Percentiles rank a stretch among this genome's conserved stretches.
Evolutionary conservation across 2,113 vertebrate genomes (phyloP).

Genomic region (Excalfactoria chinensis): DNA sequence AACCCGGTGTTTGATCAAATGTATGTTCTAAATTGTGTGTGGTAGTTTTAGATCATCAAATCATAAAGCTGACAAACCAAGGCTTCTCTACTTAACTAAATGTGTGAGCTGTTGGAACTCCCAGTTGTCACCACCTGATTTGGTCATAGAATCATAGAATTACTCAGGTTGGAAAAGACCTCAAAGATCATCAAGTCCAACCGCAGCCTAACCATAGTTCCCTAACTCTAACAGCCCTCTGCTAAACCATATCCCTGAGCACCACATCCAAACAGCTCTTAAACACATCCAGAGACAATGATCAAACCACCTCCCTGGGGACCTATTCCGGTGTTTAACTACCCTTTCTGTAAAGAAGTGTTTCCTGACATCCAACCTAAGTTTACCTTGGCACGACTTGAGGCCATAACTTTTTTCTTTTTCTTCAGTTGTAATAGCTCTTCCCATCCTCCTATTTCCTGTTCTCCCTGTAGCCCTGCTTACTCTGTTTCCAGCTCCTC

Average conservation of each 20-base stretch:
- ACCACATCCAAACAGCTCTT: too few relatives aligned
- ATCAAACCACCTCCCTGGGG: too few relatives aligned
- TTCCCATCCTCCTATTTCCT: not conserved
- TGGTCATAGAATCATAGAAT: not conserved
- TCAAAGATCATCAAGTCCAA: too few relatives aligned
- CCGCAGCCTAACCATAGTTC: too few relatives aligned
- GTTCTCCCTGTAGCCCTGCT: not conserved
- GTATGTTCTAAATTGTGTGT: constrained; percentile 70
- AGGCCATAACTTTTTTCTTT: not conserved
- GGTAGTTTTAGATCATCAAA: not conserved
- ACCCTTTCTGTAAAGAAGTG: too few relatives aligned
- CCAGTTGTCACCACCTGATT: not conserved
- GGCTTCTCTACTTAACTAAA: not conserved
- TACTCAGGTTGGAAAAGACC: too few relatives aligned
- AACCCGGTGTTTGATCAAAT: constrained; percentile 93
- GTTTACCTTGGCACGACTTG: too few relatives aligned
- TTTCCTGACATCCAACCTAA: too few relatives aligned
- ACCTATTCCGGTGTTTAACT: too few relatives aligned
- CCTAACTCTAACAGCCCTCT: too few relatives aligned
- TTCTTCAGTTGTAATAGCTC: not conserved
- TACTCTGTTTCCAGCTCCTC: not conserved
- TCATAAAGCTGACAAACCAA: not conserved
- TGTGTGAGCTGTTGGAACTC: not conserved
- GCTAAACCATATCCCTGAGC: too few relatives aligned
- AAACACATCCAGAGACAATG: too few relatives aligned